These are phyloP conservation scores for Rhinophrynus dorsalis DNA, from an alignment of 2,797 vertebrate species.

Conservation along the genomic window DNA sequence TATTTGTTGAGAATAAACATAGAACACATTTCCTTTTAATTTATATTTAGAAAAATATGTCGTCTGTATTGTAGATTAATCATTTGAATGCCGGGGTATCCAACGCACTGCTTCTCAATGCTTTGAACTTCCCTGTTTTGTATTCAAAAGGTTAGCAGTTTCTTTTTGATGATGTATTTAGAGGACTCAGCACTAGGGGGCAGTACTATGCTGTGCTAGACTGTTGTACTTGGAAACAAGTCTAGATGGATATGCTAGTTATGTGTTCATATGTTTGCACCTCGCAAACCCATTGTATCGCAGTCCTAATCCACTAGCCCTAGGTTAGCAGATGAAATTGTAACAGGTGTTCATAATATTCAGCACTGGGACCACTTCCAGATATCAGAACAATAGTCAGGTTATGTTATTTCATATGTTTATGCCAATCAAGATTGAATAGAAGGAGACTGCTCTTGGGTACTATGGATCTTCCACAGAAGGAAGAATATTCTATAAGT, in stretches of 20 bases:
- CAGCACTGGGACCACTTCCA: not conserved
- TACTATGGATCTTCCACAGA: too few relatives aligned
- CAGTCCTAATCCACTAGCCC: not conserved
- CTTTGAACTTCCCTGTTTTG: too few relatives aligned
- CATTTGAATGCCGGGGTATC: too few relatives aligned
- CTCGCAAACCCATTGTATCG: not conserved
- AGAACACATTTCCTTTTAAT: too few relatives aligned
- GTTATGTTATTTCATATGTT: not conserved
- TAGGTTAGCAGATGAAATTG: conserved; percentile 21
- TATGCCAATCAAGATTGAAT: not conserved
- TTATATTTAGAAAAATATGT: too few relatives aligned
- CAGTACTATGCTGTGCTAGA: conserved; percentile 17
- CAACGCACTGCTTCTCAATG: too few relatives aligned
- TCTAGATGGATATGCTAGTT: not conserved
- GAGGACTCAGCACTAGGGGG: conserved; percentile 1
- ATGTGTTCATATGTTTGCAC: not conserved
- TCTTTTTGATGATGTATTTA: too few relatives aligned
- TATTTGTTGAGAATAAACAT: too few relatives aligned
- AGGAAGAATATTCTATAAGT: too few relatives aligned
- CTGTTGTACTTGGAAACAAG: not conserved
- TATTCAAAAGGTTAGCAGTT: too few relatives aligned
- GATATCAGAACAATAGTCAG: not conserved
- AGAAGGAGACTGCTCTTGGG: not conserved
- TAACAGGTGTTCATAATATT: conserved; percentile 4
- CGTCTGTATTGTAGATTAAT: too few relatives aligned